Base-by-base conservation (phyloP, 2,113 vertebrate species). In the Trinectes maculatus region DNA sequence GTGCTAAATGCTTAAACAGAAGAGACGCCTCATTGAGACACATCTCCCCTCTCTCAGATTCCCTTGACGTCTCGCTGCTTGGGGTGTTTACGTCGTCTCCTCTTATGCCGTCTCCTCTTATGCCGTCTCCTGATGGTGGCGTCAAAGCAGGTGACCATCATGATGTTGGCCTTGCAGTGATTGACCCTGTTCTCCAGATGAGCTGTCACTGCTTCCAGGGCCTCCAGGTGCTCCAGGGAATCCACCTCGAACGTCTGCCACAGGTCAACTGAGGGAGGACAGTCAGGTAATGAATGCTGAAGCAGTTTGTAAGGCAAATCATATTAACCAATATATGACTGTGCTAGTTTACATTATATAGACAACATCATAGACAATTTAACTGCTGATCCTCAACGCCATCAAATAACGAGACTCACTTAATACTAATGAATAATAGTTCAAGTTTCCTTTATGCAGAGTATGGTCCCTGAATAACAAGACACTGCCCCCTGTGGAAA, bases 91-190 rank as follows among this genome's bases (percentile, higher is more conserved):
- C 55, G 42, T n/a, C 46, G 54, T 0, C 57, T 26, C 31, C 58
- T 85, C 85, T 83, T 88, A 79, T 53, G 42, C 19, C 46, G 54
- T 0, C 57, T 26, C 31, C 58, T 85, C 85, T 83, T 88, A 79
- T 87, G 93, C 26, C 91, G 89, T 46, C 92, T 90, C 71, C 92
- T 92, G 53, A 91, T 92, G 36, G 92, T 90, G 62, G 92, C 85
- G 40, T 96, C 95, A 6, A 96, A 97, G 83, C 94, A 95, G 67
- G 95, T 96, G 86, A 96, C 93, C 94, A 96, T 95, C 94, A 97
- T 95, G 78, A 96, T 89, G 60, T 93, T 94, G 31, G 95, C 95
- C 90, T 96, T 96, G 92, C 95, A 98, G 90, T 95, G 92, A 83
- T 92, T 95, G 72, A 96, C 93, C 1, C 93, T 92, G 77, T 84